Evolutionary conservation across 2,888 invertebrate genomes (phyloP).

Genomic region (Arrhopalites spinosus): DNA sequence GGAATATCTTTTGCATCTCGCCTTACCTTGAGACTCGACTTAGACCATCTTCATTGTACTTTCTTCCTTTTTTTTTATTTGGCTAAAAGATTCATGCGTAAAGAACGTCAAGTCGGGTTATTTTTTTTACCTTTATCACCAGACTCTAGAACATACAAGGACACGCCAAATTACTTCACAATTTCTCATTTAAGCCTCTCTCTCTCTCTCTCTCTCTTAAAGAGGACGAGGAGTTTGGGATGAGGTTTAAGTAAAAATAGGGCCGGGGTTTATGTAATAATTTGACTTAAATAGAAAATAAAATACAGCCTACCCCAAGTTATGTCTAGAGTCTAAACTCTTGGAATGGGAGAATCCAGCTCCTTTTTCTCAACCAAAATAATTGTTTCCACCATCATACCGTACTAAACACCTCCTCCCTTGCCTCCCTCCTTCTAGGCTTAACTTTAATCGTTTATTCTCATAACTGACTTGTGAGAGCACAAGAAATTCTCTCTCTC

Average conservation of each 20-base stretch:
- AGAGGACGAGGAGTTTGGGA: no score
- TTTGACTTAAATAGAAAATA: no score
- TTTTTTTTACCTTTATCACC: constrained; percentile 24
- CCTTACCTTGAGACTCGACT: background rate
- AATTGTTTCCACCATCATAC: constrained; percentile 12
- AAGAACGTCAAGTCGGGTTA: constrained; percentile 26
- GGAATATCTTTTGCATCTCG: constrained; percentile 15
- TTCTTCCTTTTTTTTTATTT: no score
- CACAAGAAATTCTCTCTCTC: no score
- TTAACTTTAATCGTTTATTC: constrained; percentile 7
- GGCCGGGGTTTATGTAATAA: no score
- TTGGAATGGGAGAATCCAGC: no score
- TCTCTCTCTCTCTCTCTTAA: constrained; percentile 4
- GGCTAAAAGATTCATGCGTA: constrained; percentile 6
- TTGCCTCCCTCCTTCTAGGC: background rate
- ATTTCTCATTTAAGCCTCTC: constrained; percentile 18
- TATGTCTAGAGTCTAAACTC: no score
- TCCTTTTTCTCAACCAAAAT: constrained; percentile 24
- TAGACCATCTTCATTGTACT: background rate
- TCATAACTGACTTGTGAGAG: no score
- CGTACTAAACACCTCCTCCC: background rate
- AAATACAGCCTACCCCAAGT: no score
- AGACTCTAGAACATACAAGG: constrained; percentile 12
- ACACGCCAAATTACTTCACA: constrained; percentile 32
- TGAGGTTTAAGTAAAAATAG: no score